Conservation (phyloP, 2,888 invertebrate genomes). For the Copidosoma aretas region DNA sequence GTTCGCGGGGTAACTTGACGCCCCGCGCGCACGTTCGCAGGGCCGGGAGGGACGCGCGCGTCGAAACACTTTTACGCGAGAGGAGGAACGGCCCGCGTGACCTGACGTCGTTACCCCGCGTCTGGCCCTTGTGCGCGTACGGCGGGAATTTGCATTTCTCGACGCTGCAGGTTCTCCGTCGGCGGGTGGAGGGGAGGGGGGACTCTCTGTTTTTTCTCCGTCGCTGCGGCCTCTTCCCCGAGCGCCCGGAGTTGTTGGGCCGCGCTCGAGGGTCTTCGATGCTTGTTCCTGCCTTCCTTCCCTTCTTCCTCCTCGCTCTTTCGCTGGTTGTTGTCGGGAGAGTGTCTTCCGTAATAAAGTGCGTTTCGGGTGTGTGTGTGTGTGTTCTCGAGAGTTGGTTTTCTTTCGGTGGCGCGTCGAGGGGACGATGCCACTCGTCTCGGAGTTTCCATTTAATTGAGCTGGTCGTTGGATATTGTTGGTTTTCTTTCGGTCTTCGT, state of each 20-base stretch:
- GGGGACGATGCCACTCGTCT: too few relatives aligned
- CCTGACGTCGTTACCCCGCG: constrained; percentile 43
- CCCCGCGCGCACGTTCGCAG: not conserved
- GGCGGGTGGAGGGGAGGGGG: too few relatives aligned
- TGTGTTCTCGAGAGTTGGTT: not conserved
- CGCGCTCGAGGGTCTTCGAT: not conserved
- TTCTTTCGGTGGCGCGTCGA: not conserved
- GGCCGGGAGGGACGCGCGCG: not conserved
- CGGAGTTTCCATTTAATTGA: not conserved
- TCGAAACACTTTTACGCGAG: constrained; percentile 45
- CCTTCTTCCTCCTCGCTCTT: not conserved
- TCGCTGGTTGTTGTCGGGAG: not conserved
- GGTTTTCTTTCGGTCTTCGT: not conserved
- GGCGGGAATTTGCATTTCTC: constrained; percentile 44
- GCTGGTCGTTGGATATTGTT: not conserved
- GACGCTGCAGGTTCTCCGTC: too few relatives aligned
- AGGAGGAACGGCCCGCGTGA: constrained; percentile 39
- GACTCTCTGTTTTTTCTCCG: not conserved
- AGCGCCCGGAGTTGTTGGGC: not conserved
- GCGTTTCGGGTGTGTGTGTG: not conserved
- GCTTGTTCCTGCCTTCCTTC: not conserved
- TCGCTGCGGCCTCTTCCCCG: not conserved
- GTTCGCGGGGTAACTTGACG: constrained; percentile 17
- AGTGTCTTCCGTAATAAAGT: constrained; percentile 11
- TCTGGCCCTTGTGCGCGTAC: too few relatives aligned